Percentiles rank a stretch among this genome's conserved stretches.
Conservation (phyloP, 2,113 vertebrate species). For the Parus major region DNA sequence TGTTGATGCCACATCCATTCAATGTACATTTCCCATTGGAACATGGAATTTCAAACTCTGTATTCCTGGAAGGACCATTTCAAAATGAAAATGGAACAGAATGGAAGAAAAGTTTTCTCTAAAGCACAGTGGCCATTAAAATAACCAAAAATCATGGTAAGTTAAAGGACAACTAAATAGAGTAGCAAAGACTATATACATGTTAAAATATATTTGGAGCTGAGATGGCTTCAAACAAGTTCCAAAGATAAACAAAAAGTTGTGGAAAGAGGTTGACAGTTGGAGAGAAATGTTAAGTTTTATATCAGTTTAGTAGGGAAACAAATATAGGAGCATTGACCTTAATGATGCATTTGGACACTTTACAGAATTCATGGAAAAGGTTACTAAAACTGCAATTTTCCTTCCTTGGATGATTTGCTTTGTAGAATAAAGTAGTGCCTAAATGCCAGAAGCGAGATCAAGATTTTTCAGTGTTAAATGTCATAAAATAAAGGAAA, state of each 20-base stretch:
- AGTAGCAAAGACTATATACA: background rate
- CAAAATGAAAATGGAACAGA: background rate
- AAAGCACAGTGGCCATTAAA: background rate
- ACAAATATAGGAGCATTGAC: background rate
- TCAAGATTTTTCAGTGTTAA: background rate
- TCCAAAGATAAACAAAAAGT: background rate
- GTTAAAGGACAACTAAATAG: background rate
- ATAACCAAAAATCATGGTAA: background rate
- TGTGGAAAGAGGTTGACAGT: background rate
- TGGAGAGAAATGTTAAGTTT: background rate
- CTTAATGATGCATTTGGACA: background rate
- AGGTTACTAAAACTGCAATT: background rate
- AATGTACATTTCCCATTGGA: background rate
- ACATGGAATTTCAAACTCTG: background rate
- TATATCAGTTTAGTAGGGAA: background rate
- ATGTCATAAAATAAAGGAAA: background rate
- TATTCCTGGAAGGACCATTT: background rate
- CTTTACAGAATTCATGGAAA: background rate
- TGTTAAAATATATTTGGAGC: background rate
- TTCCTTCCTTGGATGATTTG: background rate
- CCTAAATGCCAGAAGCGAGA: background rate
- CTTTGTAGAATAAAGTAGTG: background rate
- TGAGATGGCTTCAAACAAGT: background rate
- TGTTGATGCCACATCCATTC: accelerated
- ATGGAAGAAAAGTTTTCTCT: background rate